phyloP scores from a whole-genome alignment of 2,113 vertebrate species.

The Notiomystis cincta region DNA sequence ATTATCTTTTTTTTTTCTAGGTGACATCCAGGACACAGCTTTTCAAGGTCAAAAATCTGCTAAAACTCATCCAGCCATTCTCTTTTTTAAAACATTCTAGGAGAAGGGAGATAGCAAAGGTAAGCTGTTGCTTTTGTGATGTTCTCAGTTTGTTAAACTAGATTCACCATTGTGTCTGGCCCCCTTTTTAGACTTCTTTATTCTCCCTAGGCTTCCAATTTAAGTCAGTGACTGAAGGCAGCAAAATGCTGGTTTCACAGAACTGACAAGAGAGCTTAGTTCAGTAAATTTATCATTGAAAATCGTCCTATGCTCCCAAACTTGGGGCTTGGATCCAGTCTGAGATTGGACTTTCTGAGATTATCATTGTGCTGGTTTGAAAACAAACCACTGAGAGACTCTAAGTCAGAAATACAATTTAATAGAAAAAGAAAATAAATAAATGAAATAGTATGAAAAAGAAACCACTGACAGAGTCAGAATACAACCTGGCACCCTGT shows the following conservation, averaged over 20 bases:
- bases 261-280: not conserved
- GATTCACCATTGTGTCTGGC: not conserved
- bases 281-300: conserved; percentile 9
- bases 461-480: no score
- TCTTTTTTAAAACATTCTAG: not conserved
- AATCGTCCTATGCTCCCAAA: not conserved
- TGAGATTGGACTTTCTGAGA: conserved; percentile 3
- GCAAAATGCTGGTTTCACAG: conserved; percentile 6
- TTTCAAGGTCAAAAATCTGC: not conserved
- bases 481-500: no score
- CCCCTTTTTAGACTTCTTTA: not conserved
- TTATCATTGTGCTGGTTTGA: no score
- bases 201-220: conserved; percentile 6
- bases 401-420: no score
- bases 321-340: not conserved
- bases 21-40: not conserved
- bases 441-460: no score
- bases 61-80: not conserved
- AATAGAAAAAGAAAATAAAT: no score
- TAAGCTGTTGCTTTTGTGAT: not conserved
- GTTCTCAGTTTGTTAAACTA: not conserved
- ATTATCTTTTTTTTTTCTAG: not conserved
- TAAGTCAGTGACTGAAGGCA: not conserved
- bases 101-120: not conserved
- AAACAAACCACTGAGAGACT: no score